A percentile compares a stretch with the other conserved stretches of the same genome.
phyloP scores from a whole-genome alignment of 1,140 invertebrate genomes.

The Bradysia coprophila region DNA sequence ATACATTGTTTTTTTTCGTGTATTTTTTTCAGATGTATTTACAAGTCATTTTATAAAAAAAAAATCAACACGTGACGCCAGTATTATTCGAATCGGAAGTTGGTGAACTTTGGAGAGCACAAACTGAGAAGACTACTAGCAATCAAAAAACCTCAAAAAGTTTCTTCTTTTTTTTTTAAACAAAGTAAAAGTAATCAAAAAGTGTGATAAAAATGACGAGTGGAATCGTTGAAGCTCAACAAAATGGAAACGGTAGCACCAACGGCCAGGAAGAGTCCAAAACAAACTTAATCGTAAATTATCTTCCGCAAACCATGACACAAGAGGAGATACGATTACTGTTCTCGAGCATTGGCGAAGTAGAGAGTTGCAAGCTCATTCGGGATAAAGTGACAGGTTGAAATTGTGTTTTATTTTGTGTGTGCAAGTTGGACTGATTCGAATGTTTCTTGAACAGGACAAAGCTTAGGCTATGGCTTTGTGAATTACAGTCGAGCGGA shows the following conservation, averaged over 20 bases:
- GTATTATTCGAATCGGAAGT: too few relatives aligned
- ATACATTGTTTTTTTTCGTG: too few relatives aligned
- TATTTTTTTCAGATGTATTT: too few relatives aligned
- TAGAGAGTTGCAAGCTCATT: conserved; percentile 82
- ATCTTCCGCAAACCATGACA: conserved; percentile 82
- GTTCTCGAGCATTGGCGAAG: conserved; percentile 71
- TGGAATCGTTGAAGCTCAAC: not conserved
- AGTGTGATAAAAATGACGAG: too few relatives aligned
- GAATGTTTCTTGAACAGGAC: conserved; percentile 34
- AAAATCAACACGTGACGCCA: too few relatives aligned
- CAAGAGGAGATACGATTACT: conserved; percentile 75
- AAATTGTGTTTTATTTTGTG: not conserved
- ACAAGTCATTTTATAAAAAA: too few relatives aligned
- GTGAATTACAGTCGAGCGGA: conserved; percentile 69
- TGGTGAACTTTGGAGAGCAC: too few relatives aligned
- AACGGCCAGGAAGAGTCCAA: not conserved
- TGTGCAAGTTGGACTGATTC: not conserved
- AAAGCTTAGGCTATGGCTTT: conserved; percentile 79
- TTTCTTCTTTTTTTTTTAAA: too few relatives aligned
- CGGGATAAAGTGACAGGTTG: conserved; percentile 68
- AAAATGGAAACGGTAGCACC: not conserved
- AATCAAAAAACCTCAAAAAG: too few relatives aligned
- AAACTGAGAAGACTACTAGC: too few relatives aligned
- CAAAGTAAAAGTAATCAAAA: too few relatives aligned
- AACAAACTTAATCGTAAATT: conserved; percentile 46